Conservation (phyloP, 2,888 invertebrate species). For the Adelognathus sp. region DNA sequence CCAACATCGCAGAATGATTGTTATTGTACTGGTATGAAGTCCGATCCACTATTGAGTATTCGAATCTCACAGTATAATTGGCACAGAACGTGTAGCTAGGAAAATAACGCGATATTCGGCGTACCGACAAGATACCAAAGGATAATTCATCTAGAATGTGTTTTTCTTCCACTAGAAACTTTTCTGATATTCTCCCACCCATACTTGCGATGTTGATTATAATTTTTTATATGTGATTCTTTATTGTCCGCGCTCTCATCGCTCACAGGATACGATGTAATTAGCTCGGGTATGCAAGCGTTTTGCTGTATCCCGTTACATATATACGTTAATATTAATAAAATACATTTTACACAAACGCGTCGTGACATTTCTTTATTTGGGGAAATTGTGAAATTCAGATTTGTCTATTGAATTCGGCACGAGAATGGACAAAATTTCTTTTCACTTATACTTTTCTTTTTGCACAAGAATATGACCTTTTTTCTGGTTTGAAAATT, state of each 20-base stretch:
- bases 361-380: not conserved
- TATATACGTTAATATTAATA: constrained; percentile 37
- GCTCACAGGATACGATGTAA: not conserved
- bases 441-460: no score
- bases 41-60: not conserved
- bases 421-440: no score
- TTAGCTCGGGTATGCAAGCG: not conserved
- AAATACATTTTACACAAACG: constrained; percentile 30
- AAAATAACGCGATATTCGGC: not conserved
- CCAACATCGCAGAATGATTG: constrained; percentile 6
- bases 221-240: not conserved
- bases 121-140: constrained; percentile 8
- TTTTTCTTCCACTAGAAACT: not conserved
- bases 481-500: no score
- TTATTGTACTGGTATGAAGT: not conserved
- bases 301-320: not conserved
- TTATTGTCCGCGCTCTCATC: not conserved
- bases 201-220: not conserved
- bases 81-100: no score
- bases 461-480: no score
- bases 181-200: not conserved
- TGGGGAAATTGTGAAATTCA: not conserved
- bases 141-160: not conserved
- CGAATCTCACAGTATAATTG: no score
- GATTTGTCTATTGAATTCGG: no score